Evolutionary conservation across 1,140 invertebrate genomes (phyloP).

Genomic region (Agrypnia vestita): DNA sequence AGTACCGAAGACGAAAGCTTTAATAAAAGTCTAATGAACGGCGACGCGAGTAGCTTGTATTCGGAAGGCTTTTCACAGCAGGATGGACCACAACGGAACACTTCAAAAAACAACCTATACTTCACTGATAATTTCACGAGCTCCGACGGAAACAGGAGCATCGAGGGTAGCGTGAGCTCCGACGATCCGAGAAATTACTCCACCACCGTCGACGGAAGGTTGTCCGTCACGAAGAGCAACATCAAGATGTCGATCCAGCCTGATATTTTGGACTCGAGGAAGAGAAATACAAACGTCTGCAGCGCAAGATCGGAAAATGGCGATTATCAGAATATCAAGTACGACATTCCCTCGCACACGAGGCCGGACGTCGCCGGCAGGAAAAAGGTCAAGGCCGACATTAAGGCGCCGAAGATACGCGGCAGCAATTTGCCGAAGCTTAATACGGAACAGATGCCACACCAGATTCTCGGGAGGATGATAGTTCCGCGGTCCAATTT

Average conservation of each 20-base stretch:
- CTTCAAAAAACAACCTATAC: conserved; percentile 60
- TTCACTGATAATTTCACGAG: conserved; percentile 55
- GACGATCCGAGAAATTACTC: conserved; percentile 44
- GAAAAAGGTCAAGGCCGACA: conserved; percentile 47
- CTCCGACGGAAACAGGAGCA: conserved; percentile 54
- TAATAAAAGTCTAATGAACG: conserved; percentile 54
- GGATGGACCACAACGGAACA: conserved; percentile 55
- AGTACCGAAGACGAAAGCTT: conserved; percentile 59
- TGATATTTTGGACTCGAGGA: conserved; percentile 41
- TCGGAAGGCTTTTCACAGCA: conserved; percentile 56
- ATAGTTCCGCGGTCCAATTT: not conserved
- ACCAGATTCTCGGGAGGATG: conserved; percentile 25
- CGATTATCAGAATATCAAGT: conserved; percentile 8
- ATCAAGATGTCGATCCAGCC: conserved; percentile 29
- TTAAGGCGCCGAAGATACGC: conserved; percentile 46
- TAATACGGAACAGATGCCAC: conserved; percentile 7
- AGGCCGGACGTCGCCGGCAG: conserved; percentile 26
- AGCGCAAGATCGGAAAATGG: not conserved
- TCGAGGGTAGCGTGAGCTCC: conserved; percentile 43
- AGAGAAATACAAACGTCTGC: conserved; percentile 19
- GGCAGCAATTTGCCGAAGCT: conserved; percentile 9
- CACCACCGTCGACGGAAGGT: conserved; percentile 34
- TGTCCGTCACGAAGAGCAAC: conserved; percentile 26
- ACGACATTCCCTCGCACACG: conserved; percentile 1
- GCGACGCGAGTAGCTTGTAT: conserved; percentile 52